Conservation (phyloP, 2,797 vertebrate genomes). For the Darevskia nairensis region DNA sequence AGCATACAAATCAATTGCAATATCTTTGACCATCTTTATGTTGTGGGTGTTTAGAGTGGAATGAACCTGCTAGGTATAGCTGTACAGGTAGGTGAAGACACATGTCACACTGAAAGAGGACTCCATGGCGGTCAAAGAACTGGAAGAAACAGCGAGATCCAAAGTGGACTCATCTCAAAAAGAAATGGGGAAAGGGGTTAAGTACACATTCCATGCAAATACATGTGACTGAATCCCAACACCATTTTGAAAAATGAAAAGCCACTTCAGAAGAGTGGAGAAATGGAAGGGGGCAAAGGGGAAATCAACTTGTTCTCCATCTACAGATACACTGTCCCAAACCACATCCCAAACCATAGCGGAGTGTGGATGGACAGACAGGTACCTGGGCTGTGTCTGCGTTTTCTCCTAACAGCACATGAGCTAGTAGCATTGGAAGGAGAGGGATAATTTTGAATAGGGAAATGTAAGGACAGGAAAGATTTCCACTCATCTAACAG, state of each 20-base stretch:
- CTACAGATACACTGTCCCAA: neutral
- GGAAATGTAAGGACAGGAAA: neutral
- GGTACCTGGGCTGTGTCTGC: neutral
- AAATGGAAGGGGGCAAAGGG: neutral
- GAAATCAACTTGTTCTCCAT: neutral
- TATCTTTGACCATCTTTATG: neutral
- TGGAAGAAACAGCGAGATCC: neutral
- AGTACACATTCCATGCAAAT: neutral
- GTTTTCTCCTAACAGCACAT: neutral
- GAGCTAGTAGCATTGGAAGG: neutral
- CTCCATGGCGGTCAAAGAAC: neutral
- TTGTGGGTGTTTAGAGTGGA: conserved; percentile 20
- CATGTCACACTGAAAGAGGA: neutral
- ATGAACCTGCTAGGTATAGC: neutral
- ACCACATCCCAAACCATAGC: neutral
- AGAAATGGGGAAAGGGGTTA: neutral
- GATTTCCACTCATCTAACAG: no score
- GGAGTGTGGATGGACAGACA: no score
- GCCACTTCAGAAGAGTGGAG: neutral
- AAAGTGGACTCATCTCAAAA: neutral
- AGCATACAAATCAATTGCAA: neutral
- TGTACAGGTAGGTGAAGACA: neutral
- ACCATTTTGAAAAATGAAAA: neutral
- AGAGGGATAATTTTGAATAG: neutral
- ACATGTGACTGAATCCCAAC: neutral